These are phyloP conservation scores for Neodontobutis hainanensis DNA, from an alignment of 2,113 vertebrate species.

Conservation along the genomic window DNA sequence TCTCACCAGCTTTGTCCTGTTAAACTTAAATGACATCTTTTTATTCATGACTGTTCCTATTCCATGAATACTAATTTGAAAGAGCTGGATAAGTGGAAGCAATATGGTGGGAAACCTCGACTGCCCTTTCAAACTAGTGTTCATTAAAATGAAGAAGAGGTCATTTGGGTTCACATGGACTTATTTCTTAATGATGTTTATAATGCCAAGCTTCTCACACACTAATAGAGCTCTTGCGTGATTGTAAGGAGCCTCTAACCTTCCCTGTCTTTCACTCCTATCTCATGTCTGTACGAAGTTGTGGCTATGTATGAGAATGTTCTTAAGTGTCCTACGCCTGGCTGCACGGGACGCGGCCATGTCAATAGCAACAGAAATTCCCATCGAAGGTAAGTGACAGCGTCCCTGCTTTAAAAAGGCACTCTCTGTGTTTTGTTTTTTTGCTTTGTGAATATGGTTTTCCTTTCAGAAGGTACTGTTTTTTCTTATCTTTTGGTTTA, in stretches of 20 bases:
- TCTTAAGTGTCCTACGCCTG: conserved; percentile 99
- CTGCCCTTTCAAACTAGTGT: conserved; percentile 74
- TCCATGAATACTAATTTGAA: conserved; percentile 76
- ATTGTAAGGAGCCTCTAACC: conserved; percentile 81
- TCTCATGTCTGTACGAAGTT: conserved; percentile 88
- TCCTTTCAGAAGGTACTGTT: conserved; percentile 1
- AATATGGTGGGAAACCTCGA: conserved; percentile 70
- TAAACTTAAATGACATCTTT: conserved; percentile 77
- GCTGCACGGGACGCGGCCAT: conserved; percentile 99
- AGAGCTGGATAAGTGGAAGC: conserved; percentile 71
- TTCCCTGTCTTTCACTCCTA: conserved; percentile 89
- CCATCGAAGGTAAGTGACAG: conserved; percentile 94
- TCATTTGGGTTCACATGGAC: conserved; percentile 70
- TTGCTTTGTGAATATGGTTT: conserved; percentile 22
- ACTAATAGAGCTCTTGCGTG: conserved; percentile 75
- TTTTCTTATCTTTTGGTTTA: conserved; percentile 7
- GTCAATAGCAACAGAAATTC: conserved; percentile 99
- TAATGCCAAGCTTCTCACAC: conserved; percentile 74
- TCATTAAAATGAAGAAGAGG: conserved; percentile 77
- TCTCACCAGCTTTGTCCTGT: conserved; percentile 65
- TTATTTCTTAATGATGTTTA: conserved; percentile 78
- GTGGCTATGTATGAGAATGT: conserved; percentile 99
- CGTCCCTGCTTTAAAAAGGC: conserved; percentile 21
- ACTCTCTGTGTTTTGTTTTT: conserved; percentile 32
- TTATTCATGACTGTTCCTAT: conserved; percentile 71